These are phyloP conservation scores for Gouania willdenowi DNA, from an alignment of 2,797 vertebrate genomes.

Conservation along the genomic window DNA sequence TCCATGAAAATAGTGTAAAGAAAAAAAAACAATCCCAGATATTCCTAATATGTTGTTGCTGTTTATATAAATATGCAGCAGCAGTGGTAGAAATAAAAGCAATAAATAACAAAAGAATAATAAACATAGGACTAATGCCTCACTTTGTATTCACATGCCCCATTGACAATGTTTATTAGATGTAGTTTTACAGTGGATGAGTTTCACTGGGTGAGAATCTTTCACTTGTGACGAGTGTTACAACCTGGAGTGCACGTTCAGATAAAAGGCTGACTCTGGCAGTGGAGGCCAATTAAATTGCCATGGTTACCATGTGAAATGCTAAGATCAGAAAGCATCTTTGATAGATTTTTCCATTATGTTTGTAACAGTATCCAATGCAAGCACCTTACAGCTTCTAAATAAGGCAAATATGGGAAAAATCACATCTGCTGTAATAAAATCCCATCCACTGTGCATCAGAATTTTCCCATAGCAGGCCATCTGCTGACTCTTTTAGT, in stretches of 20 bases:
- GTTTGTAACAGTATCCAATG: conserved; percentile 73
- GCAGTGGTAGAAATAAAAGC: conserved; percentile 13
- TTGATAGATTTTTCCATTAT: conserved; percentile 65
- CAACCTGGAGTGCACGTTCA: not conserved
- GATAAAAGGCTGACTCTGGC: conserved; percentile 1
- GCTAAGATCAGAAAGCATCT: conserved; percentile 60
- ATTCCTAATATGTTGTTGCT: no score
- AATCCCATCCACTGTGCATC: no score
- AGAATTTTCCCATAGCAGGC: no score
- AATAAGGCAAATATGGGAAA: no score
- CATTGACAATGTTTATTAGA: conserved; percentile 1
- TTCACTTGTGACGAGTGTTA: not conserved
- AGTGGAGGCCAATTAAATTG: conserved; percentile 1
- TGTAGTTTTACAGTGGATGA: conserved; percentile 4
- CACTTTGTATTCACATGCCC: conserved; percentile 8
- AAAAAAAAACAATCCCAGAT: conserved; percentile 43
- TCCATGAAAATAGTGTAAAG: conserved; percentile 23
- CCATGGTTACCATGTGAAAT: conserved; percentile 72
- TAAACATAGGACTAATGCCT: not conserved
- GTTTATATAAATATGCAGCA: conserved; percentile 35
- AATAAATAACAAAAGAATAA: conserved; percentile 10
- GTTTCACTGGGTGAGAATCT: conserved; percentile 1
- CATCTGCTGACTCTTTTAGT: no score
- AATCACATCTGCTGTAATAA: no score
- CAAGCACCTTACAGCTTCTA: no score